Base-by-base conservation (phyloP, 30 jellyfish, hydroid and myxozoan genomes). In the Pelagia noctiluca region DNA sequence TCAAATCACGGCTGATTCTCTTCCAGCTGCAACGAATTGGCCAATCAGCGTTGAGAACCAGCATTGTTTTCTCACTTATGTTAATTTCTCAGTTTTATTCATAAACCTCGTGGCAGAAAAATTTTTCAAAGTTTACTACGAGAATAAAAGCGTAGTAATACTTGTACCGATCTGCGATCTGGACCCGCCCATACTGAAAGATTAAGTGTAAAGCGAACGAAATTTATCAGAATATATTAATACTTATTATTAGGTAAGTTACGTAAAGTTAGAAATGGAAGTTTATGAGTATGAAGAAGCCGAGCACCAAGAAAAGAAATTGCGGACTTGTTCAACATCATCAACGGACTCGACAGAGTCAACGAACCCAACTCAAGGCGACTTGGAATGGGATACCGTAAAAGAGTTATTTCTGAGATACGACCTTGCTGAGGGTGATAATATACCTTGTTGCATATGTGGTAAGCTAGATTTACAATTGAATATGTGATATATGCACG, bases 371-470 rank as follows among this genome's bases (percentile, higher is more conserved):
- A 70, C 76, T 5, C 82, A 28, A 67, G 76, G 95, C 71, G 89
- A 91, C 77, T 74, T 91, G 26, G 98, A 91, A 67, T 73, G 88
- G 54, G 98, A 91, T 65, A 72, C 95, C 22, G 98, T 91, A 18
- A 85, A 91, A 76, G 96, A 71, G 76, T 72, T 91, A 42, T 91
- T 91, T 42, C 87, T 78, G 67, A 84, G 88, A 64, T 91, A 91
- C 53, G 98, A 91, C 84, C 70, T 74, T 35, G 76, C 86, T 62
- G 98, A 91, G 61, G 87, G 97, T 25, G 98, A 91, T 49, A 96
- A 86, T 50, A 93, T 91, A 11, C 82, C 98, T n/a, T 91, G 98
- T 53, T 93, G 76, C 35, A 63, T 91, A 3, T 91, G 98, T 86
- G 98, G 98, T 91, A 68, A 85, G 98, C 69, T 10, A 22, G 32